Percentiles rank a stretch among this genome's conserved stretches.
Evolutionary conservation across 2,888 invertebrate species (phyloP).

Genomic region (Ptychoptera albimana): DNA sequence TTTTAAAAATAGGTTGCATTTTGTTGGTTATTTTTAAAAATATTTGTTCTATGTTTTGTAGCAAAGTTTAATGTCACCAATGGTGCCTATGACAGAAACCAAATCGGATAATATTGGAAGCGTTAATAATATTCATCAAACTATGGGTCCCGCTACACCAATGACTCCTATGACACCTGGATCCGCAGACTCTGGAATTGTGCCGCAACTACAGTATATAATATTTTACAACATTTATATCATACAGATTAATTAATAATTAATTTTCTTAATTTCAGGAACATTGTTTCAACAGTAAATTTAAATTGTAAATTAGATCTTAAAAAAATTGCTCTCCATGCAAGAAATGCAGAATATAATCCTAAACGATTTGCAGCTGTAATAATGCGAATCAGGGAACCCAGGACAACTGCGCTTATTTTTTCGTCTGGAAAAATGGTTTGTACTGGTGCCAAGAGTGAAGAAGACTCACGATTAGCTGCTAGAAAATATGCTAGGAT

Average conservation of each 20-base stretch:
- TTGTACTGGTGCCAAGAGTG: slow-evolving; percentile 69
- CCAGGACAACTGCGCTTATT: slow-evolving; percentile 63
- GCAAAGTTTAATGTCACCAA: slow-evolving; percentile 77
- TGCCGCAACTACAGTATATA: slow-evolving; percentile 49
- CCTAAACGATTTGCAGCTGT: slow-evolving; percentile 98
- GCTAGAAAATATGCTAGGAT: slow-evolving; percentile 73
- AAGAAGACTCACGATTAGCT: slow-evolving; percentile 60
- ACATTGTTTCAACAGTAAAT: slow-evolving; percentile 97
- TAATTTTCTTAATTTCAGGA: slow-evolving; percentile 46
- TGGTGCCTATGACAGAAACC: slow-evolving; percentile 41
- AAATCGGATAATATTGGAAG: slow-evolving; percentile 15
- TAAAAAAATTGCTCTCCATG: slow-evolving; percentile 93
- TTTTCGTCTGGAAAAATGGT: slow-evolving; percentile 76
- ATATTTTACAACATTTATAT: background rate
- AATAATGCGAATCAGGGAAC: slow-evolving; percentile 88
- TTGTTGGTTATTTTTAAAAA: background rate
- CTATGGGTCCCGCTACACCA: slow-evolving; percentile 58
- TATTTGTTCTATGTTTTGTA: slow-evolving; percentile 20
- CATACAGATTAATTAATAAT: background rate
- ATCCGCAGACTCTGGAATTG: slow-evolving; percentile 84
- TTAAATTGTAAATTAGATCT: slow-evolving; percentile 87
- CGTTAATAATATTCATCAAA: slow-evolving; percentile 28
- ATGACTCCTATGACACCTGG: slow-evolving; percentile 84
- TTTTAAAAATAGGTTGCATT: background rate
- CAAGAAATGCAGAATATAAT: slow-evolving; percentile 97